These are phyloP conservation scores for Hydrocynus forskahlii DNA, from an alignment of 2,797 vertebrate genomes.

Conservation along the genomic window DNA sequence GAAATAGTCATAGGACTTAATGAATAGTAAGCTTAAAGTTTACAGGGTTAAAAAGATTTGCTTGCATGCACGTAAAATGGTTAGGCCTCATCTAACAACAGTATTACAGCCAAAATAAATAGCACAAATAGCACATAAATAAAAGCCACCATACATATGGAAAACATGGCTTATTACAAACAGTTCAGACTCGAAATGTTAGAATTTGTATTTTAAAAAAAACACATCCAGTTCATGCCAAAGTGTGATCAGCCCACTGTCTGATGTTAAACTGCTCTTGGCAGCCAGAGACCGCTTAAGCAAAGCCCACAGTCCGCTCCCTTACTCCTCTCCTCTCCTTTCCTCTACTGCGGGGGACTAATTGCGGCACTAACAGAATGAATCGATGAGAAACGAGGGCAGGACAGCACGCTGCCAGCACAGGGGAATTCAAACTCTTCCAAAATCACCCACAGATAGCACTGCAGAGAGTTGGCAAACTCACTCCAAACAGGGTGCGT, in stretches of 20 bases:
- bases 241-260: constrained; percentile 19
- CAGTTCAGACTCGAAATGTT: background rate
- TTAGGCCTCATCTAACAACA: background rate
- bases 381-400: constrained; percentile 64
- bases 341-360: constrained; percentile 49
- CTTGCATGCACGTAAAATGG: background rate
- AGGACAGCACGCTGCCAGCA: constrained; percentile 46
- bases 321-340: constrained; percentile 9
- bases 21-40: background rate
- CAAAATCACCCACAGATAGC: constrained; percentile 36
- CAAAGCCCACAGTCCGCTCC: constrained; percentile 6
- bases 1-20: background rate
- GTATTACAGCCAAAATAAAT: background rate
- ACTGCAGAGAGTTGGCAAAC: constrained; percentile 46
- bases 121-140: background rate
- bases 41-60: background rate
- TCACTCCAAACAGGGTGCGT: constrained; percentile 19
- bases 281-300: constrained; percentile 27
- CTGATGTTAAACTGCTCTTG: constrained; percentile 23
- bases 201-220: constrained; percentile 31
- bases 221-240: constrained; percentile 18
- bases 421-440: constrained; percentile 37
- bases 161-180: background rate
- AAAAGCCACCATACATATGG: background rate
- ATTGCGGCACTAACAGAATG: constrained; percentile 58